A percentile compares a stretch with the other conserved stretches of the same genome.
Conservation (phyloP, 2,797 vertebrate genomes). For the Lepus oiostolus region DNA sequence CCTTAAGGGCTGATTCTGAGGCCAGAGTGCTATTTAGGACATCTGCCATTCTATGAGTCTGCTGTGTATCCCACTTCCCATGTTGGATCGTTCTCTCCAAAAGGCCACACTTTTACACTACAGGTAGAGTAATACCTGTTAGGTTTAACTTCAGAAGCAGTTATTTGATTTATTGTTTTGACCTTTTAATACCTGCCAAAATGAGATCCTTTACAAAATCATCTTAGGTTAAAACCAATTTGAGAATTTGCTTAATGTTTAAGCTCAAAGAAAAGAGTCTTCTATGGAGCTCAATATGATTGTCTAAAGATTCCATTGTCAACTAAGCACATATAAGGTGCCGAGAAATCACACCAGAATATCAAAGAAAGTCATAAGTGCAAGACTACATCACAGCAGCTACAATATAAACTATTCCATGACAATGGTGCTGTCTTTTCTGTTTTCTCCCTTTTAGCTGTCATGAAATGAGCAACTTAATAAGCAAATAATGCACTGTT, state of each 20-base stretch:
- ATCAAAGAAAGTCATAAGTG: slow-evolving; percentile 1
- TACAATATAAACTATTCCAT: slow-evolving; percentile 46
- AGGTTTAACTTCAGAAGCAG: slow-evolving; percentile 13
- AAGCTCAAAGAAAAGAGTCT: background rate
- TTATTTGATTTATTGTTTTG: slow-evolving; percentile 38
- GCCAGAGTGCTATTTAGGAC: too few species aligned
- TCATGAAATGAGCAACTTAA: background rate
- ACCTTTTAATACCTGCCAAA: slow-evolving; percentile 66
- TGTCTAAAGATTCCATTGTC: background rate
- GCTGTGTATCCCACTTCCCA: too few species aligned
- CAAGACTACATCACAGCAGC: slow-evolving; percentile 25
- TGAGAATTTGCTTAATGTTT: slow-evolving; percentile 40
- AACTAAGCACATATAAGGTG: background rate
- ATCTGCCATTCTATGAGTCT: too few species aligned
- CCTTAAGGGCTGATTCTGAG: too few species aligned
- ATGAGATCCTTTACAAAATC: slow-evolving; percentile 2
- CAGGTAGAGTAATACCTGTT: background rate
- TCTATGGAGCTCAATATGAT: background rate
- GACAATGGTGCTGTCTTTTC: background rate
- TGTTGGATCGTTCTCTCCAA: background rate
- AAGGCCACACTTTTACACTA: background rate
- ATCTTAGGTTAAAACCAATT: slow-evolving; percentile 21
- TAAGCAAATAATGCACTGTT: background rate
- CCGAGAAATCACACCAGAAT: slow-evolving; percentile 44
- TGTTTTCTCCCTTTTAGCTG: background rate